phyloP scores from a whole-genome alignment of 2,888 invertebrate species.

The Nemurella pictetii region DNA sequence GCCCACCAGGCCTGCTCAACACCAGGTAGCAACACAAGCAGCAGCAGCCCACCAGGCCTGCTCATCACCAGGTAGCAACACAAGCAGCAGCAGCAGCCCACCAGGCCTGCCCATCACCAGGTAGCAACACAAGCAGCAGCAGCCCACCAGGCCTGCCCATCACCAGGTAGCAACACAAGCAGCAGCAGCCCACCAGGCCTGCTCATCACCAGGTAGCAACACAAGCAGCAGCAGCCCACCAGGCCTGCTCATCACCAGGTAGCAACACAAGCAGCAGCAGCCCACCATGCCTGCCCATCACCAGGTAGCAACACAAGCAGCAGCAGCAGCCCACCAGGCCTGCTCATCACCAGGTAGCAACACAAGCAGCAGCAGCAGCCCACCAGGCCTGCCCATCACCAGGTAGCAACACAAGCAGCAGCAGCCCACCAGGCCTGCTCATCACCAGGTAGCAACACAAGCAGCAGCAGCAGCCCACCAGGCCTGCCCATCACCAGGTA shows the following conservation, averaged over 20 bases:
- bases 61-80: slow-evolving; percentile 56
- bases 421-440: slow-evolving; percentile 51
- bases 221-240: neutral
- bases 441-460: slow-evolving; percentile 54
- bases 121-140: too few species aligned
- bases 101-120: too few species aligned
- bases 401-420: too few species aligned
- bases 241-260: slow-evolving; percentile 60
- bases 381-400: too few species aligned
- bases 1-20: too few species aligned
- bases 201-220: too few species aligned
- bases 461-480: too few species aligned
- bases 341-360: slow-evolving; percentile 58
- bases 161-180: slow-evolving; percentile 52
- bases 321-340: slow-evolving; percentile 46
- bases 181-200: too few species aligned
- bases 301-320: too few species aligned
- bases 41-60: slow-evolving; percentile 49
- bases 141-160: slow-evolving; percentile 53
- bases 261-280: slow-evolving; percentile 28
- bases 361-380: neutral
- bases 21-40: too few species aligned
- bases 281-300: too few species aligned
- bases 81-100: neutral
- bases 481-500: too few species aligned